A percentile compares a stretch with the other conserved stretches of the same genome.
Evolutionary conservation across 2,113 vertebrate genomes (phyloP).

Genomic region (Oenanthe oenanthe): DNA sequence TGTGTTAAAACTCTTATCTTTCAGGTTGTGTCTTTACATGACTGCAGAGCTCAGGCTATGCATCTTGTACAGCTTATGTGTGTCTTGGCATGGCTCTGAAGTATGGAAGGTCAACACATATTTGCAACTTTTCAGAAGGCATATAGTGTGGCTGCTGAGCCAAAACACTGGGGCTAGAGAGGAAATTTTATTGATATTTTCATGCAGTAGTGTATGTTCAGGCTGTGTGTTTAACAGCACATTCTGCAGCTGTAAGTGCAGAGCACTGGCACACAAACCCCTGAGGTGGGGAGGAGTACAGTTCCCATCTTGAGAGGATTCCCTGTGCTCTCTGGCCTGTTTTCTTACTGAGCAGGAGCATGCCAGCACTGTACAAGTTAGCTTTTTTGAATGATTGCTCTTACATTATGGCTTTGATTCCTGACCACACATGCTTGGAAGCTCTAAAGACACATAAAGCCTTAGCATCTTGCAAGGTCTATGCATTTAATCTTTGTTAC

Average conservation of each 20-base stretch:
- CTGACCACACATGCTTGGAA: accelerated
- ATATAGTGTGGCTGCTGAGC: neutral
- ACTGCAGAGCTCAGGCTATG: neutral
- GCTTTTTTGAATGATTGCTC: neutral
- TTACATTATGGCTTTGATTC: neutral
- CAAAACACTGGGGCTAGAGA: neutral
- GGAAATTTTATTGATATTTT: neutral
- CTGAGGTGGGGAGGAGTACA: neutral
- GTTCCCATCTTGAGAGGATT: neutral
- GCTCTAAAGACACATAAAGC: neutral
- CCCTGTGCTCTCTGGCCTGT: neutral
- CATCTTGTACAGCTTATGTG: neutral
- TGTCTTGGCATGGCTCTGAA: neutral
- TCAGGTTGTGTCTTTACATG: neutral
- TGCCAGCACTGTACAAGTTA: neutral
- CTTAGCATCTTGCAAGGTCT: neutral
- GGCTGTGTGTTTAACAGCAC: accelerated
- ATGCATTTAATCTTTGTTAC: neutral
- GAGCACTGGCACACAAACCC: neutral
- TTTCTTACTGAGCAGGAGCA: neutral
- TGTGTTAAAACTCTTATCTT: neutral
- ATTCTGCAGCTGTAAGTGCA: neutral
- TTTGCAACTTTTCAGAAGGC: neutral
- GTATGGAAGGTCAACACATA: neutral
- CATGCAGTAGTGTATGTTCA: accelerated